These are phyloP conservation scores for Acrocyrtus sp. DNA, from an alignment of 2,888 invertebrate genomes.

Conservation along the genomic window DNA sequence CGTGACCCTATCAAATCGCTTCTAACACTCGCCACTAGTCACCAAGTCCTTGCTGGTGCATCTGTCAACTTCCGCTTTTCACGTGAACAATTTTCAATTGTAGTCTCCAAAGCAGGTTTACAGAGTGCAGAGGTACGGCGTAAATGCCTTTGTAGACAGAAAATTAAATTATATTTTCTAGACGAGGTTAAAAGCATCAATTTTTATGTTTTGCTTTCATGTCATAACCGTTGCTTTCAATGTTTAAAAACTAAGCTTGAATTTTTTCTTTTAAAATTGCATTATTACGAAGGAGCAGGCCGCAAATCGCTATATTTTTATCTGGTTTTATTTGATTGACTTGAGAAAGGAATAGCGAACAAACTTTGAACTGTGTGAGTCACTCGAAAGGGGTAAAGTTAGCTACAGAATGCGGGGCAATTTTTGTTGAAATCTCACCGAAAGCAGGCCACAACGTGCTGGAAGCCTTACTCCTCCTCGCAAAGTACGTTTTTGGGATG, in stretches of 20 bases:
- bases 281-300: slow-evolving; percentile 71
- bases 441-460: slow-evolving; percentile 67
- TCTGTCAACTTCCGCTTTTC: too few species aligned
- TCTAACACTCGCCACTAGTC: too few species aligned
- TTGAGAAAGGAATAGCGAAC: slow-evolving; percentile 66
- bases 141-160: too few species aligned
- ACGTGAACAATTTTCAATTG: too few species aligned
- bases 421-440: slow-evolving; percentile 67
- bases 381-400: slow-evolving; percentile 68
- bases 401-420: slow-evolving; percentile 66
- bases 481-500: slow-evolving; percentile 65
- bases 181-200: too few species aligned
- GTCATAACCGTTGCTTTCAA: too few species aligned
- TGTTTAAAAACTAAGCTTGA: background rate
- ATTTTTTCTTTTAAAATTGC: slow-evolving; percentile 40
- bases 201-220: too few species aligned
- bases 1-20: too few species aligned
- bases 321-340: slow-evolving; percentile 73
- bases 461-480: slow-evolving; percentile 66
- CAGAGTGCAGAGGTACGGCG: too few species aligned
- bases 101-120: too few species aligned
- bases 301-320: slow-evolving; percentile 71
- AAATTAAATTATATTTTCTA: too few species aligned
- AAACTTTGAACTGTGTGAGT: slow-evolving; percentile 64
- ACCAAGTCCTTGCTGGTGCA: too few species aligned